Base-by-base conservation (phyloP, 2,113 vertebrate species). In the Myrmophylax atrothorax region DNA sequence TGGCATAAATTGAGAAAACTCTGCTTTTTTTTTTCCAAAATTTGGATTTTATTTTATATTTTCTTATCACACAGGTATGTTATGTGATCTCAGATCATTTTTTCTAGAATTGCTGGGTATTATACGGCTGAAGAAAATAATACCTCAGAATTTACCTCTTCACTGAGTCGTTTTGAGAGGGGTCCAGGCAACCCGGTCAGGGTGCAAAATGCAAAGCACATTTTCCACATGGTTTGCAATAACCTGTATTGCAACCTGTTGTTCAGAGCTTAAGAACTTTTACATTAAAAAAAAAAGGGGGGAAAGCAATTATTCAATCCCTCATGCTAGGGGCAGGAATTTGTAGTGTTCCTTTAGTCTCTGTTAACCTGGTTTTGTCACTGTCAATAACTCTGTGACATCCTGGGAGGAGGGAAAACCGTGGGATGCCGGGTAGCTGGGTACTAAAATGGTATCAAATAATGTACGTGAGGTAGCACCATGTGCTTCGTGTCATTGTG, bases 291-390 rank as follows among this genome's bases (percentile, higher is more conserved):
- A 18, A 18, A 25, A 12, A 10, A 59, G 44, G 4, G 20, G 14
- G 18, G 42, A 63, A 60, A 29, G 0, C 46, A 64, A 74, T 90
- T 53, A 55, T 68, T 63, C 47, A 12, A 44, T 56, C 7, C 2
- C 18, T 78, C 1, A 1, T 58, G 29, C 85, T 46, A 9, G 37
- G 69, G 66, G 46, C 77, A 85, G 90, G 92, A 68, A 72, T 82
- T 68, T 22, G 20, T 58, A 14, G 55, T 8, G 40, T 20, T 93
- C 24, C 52, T 83, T 77, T 18, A 84, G 84, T 93, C 42, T 72
- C 56, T 38, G 64, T 37, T 95, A 97, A 90, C 92, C 90, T 84
- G 96, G 85, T 95, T 96, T 90, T 93, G 93, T 94, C 96, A 87
- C 62, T 92, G 96, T 78, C 92, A 92, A 84, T 96, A 92, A 75